Evolutionary conservation across 2,797 vertebrate genomes (phyloP).

Genomic region (Urophycis tenuis): DNA sequence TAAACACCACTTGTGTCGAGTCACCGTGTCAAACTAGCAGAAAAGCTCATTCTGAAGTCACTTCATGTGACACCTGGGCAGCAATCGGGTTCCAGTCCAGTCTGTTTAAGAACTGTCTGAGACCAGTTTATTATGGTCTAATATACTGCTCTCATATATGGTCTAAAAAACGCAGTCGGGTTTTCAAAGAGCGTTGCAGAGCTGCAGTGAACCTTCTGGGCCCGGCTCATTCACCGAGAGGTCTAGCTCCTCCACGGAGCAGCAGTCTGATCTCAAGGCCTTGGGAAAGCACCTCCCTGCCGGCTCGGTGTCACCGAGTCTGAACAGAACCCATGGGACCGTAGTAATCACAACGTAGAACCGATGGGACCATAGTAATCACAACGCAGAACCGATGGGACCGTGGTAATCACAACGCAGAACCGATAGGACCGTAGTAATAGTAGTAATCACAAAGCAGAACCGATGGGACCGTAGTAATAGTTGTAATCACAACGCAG

Average conservation of each 20-base stretch:
- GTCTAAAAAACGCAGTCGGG: no score
- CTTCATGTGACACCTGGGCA: neutral
- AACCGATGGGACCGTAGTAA: no score
- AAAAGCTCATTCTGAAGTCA: neutral
- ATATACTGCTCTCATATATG: no score
- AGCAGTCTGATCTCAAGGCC: conserved; percentile 59
- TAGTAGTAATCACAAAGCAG: no score
- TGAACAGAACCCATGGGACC: conserved; percentile 40
- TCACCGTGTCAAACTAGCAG: conserved; percentile 66
- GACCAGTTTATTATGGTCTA: neutral
- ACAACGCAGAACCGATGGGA: no score
- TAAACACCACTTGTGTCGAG: conserved; percentile 66
- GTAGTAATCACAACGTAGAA: neutral
- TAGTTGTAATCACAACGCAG: no score
- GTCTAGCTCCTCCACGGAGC: conserved; percentile 70
- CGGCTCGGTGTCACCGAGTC: conserved; percentile 64
- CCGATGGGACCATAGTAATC: no score
- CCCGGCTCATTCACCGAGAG: conserved; percentile 74
- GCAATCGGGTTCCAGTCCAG: rapidly evolving
- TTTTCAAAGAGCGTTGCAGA: conserved; percentile 68
- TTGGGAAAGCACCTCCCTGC: conserved; percentile 62
- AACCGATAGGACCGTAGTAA: no score
- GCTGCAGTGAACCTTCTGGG: conserved; percentile 68
- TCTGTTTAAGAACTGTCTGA: no score
- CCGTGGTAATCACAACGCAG: no score